Percentiles rank a stretch among this genome's conserved stretches.
These are phyloP conservation scores for Salminus brasiliensis DNA, from an alignment of 2,113 vertebrate genomes.

Conservation along the genomic window DNA sequence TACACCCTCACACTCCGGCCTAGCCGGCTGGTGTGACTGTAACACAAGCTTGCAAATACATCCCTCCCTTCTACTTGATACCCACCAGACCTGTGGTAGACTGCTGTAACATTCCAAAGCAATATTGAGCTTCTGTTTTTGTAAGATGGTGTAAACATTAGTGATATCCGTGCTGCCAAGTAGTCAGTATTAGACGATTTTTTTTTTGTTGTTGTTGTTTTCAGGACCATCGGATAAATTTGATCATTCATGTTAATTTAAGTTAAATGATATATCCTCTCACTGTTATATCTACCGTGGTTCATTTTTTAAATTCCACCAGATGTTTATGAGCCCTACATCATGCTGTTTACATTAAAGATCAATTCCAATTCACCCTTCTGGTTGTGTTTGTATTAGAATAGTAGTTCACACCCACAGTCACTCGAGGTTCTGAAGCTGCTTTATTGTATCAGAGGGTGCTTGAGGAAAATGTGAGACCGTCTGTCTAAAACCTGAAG, in stretches of 20 bases:
- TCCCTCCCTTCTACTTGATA: conserved; percentile 51
- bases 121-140: conserved; percentile 75
- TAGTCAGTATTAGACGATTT: conserved; percentile 64
- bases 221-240: conserved; percentile 64
- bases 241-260: conserved; percentile 61
- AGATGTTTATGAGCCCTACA: conserved; percentile 70
- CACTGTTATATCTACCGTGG: conserved; percentile 69
- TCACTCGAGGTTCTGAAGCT: too few relatives aligned
- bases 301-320: conserved; percentile 70
- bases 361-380: conserved; percentile 59
- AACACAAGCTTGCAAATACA: conserved; percentile 54
- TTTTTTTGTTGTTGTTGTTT: conserved; percentile 39
- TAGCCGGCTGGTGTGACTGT: conserved; percentile 50
- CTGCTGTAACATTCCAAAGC: conserved; percentile 82
- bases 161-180: conserved; percentile 71
- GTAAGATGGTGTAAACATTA: conserved; percentile 66
- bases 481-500: too few relatives aligned
- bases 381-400: conserved; percentile 17
- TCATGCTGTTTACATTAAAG: conserved; percentile 84
- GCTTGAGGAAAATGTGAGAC: too few relatives aligned
- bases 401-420: neutral
- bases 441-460: too few relatives aligned
- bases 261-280: conserved; percentile 69
- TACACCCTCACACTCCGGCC: conserved; percentile 64
- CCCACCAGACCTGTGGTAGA: conserved; percentile 52